Percentiles rank a stretch among this genome's conserved stretches.
Evolutionary conservation across 2,113 vertebrate species (phyloP).

Genomic region (Chascanopsetta lugubris): DNA sequence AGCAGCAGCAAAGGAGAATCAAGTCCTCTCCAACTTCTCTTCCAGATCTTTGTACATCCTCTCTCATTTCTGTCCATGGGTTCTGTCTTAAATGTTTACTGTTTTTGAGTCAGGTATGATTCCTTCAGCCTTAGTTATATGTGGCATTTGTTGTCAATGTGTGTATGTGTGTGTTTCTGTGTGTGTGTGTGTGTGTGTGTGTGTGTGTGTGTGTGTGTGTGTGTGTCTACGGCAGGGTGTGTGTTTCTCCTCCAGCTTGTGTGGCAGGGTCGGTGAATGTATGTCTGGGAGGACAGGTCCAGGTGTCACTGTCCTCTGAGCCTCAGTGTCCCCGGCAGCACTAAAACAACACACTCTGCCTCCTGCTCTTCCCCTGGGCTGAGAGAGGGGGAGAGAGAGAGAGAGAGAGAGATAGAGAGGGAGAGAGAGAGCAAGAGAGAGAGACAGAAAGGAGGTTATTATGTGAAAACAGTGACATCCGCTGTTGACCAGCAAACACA

Average conservation of each 20-base stretch:
- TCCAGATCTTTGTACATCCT: constrained; percentile 34
- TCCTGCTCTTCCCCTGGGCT: constrained; percentile 79
- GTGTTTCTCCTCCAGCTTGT: constrained; percentile 58
- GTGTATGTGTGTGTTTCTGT: too few species aligned
- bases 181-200: constrained; percentile 10
- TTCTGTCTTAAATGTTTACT: constrained; percentile 30
- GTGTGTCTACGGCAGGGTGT: constrained; percentile 50
- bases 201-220: constrained; percentile 3
- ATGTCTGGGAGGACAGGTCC: constrained; percentile 51
- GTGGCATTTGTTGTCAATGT: constrained; percentile 24
- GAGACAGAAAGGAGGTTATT: not conserved
- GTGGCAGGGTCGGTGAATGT: constrained; percentile 58
- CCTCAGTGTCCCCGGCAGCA: constrained; percentile 55
- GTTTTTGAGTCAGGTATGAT: constrained; percentile 34
- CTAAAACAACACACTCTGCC: constrained; percentile 80
- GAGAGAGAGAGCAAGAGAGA: not conserved
- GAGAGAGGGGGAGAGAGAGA: constrained; percentile 42
- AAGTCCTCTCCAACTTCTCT: constrained; percentile 50
- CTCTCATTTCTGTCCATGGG: constrained; percentile 29
- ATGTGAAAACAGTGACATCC: not conserved
- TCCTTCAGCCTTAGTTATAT: constrained; percentile 47
- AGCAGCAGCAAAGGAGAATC: constrained; percentile 72
- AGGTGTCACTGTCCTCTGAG: constrained; percentile 52
- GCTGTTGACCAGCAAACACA: constrained; percentile 20
- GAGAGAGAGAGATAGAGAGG: constrained; percentile 15